These are phyloP conservation scores for Akabosia matsudoensis DNA, from an alignment of 1,140 invertebrate species.

Conservation along the genomic window DNA sequence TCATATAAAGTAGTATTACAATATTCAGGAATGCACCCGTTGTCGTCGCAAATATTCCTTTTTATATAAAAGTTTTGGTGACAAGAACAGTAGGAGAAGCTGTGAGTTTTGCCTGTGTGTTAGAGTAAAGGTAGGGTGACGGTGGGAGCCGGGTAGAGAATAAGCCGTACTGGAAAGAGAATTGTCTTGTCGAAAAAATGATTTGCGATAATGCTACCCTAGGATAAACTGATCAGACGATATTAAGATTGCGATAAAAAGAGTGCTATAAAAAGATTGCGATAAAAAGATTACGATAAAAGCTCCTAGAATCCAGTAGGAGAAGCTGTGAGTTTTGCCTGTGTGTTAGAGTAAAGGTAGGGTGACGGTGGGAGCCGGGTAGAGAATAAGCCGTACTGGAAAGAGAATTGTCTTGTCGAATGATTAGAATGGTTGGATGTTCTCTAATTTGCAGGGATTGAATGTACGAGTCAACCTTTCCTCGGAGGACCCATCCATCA, in stretches of 20 bases:
- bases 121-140: not conserved
- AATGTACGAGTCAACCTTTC: constrained; percentile 46
- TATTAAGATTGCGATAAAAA: too few relatives aligned
- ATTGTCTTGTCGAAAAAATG: constrained; percentile 47
- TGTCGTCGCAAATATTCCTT: not conserved
- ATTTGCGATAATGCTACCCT: too few relatives aligned
- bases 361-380: not conserved
- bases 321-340: too few relatives aligned
- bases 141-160: not conserved
- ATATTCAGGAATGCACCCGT: constrained; percentile 9
- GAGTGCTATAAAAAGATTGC: too few relatives aligned
- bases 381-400: not conserved
- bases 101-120: too few relatives aligned
- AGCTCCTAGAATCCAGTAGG: too few relatives aligned
- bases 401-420: constrained; percentile 46
- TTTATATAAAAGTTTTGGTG: not conserved
- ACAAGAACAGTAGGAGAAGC: too few relatives aligned
- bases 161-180: constrained; percentile 17
- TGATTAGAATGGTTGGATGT: constrained; percentile 46
- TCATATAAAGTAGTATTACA: not conserved
- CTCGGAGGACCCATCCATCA: constrained; percentile 45
- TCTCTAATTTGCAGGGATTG: constrained; percentile 47
- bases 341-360: too few relatives aligned
- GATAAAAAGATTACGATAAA: too few relatives aligned
- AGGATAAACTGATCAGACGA: too few relatives aligned